Conservation (phyloP, 2,113 vertebrate genomes). For the Clarias macrocephalus region DNA sequence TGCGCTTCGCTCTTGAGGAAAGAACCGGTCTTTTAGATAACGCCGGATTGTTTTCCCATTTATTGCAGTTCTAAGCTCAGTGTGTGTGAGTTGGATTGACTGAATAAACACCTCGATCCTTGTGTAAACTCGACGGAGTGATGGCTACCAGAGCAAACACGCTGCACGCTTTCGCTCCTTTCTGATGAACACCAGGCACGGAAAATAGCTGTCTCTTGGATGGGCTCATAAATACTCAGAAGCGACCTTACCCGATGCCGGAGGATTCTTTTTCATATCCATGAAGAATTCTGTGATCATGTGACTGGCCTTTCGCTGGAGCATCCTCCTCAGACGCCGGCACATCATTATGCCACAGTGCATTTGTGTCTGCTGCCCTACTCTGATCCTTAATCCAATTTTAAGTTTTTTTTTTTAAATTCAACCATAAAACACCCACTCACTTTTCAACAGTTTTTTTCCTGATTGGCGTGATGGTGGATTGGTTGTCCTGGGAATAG, state of each 20-base stretch:
- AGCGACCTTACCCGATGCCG: background rate
- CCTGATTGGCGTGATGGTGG: background rate
- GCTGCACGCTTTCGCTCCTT: background rate
- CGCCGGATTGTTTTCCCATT: background rate
- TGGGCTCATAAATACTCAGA: background rate
- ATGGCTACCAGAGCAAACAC: slow-evolving; percentile 31
- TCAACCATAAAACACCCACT: background rate
- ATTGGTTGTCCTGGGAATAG: background rate
- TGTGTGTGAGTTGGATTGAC: slow-evolving; percentile 26
- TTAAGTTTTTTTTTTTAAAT: background rate
- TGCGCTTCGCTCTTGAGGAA: background rate
- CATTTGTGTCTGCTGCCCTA: background rate
- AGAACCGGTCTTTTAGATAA: background rate
- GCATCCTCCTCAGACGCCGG: background rate
- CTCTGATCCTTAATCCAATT: background rate
- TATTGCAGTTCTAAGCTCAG: background rate
- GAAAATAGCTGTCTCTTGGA: slow-evolving; percentile 20
- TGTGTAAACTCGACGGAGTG: slow-evolving; percentile 30
- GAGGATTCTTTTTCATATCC: background rate
- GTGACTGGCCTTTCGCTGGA: background rate
- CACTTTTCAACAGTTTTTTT: background rate
- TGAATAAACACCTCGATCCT: slow-evolving; percentile 33
- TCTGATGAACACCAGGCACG: slow-evolving; percentile 8
- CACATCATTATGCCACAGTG: background rate
- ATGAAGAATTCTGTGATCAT: background rate